These are phyloP conservation scores for Microtus pennsylvanicus DNA, from an alignment of 2,113 vertebrate genomes.

Conservation along the genomic window DNA sequence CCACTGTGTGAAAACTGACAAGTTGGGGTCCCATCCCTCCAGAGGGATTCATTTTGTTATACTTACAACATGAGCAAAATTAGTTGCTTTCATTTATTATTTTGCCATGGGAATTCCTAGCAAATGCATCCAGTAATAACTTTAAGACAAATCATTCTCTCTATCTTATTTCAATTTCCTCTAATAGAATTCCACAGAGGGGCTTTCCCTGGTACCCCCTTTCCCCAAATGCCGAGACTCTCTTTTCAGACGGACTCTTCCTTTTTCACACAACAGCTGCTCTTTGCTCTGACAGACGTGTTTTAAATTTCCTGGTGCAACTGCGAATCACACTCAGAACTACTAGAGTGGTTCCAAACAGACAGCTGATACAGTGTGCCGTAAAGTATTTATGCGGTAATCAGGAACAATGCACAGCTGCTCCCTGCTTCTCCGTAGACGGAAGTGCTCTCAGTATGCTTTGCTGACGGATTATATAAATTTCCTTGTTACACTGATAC, in stretches of 20 bases:
- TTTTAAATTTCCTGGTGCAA: constrained; percentile 75
- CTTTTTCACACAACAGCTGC: constrained; percentile 41
- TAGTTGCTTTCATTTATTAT: constrained; percentile 65
- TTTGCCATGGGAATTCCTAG: constrained; percentile 64
- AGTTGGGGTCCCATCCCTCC: not conserved
- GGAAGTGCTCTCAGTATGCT: constrained; percentile 68
- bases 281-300: constrained; percentile 74
- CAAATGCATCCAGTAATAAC: constrained; percentile 44
- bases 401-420: constrained; percentile 67
- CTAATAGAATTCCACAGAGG: constrained; percentile 41
- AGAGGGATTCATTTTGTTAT: not conserved
- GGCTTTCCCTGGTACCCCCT: constrained; percentile 28
- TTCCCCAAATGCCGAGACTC: constrained; percentile 60
- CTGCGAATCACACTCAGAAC: constrained; percentile 79
- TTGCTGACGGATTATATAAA: constrained; percentile 72
- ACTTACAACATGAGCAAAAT: constrained; percentile 68
- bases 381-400: constrained; percentile 86
- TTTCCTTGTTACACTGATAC: constrained; percentile 66
- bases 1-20: not conserved
- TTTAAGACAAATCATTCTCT: constrained; percentile 73
- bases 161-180: constrained; percentile 65
- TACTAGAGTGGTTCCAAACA: constrained; percentile 77
- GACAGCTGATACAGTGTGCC: constrained; percentile 77
- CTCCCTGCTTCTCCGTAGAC: constrained; percentile 74
- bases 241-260: constrained; percentile 35